Base-by-base conservation (phyloP, 2,113 vertebrate genomes). In the Sceloporus tristichus region DNA sequence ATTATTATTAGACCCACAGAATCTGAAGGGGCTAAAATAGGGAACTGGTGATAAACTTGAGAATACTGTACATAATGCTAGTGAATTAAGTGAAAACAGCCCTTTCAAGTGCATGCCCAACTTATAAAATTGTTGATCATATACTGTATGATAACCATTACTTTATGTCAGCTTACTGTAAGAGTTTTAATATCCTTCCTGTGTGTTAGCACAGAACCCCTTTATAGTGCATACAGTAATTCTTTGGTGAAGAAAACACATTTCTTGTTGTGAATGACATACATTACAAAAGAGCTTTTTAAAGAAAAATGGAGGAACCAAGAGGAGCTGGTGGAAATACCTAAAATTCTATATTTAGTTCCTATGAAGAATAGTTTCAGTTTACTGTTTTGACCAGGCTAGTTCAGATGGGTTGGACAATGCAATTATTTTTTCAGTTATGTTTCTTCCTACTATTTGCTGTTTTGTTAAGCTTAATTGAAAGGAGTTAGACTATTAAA, bases 301-400 rank as follows among this genome's bases (percentile, higher is more conserved):
- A 2, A 84, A 89, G 90, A 87, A 90, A 86, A 86, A 40, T 66
- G 80, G 88, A 94, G 14, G 40, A 92, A 93, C 77, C 74, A 25
- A 59, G 85, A 88, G 89, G 95, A 95, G 87, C 40, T 92, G 68
- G 83, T 77, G 68, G 87, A 56, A 81, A 78, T 94, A 95, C 89
- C 91, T 95, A 88, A 89, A 65, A 9, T 70, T 91, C 89, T 95
- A 92, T 89, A 89, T 94, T 93, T 92, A 94, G 90, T 87, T 87
- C 90, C 90, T 94, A 93, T 89, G 92, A 96, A 93, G 93, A 93
- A 86, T 94, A 95, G 85, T 71, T 92, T 84, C 81, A 87, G 38
- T 92, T 88, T 74, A 90, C 77, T 86, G 66, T 92, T 86, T 74
- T 79, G 85, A 56, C 82, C 92, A 89, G 92, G 83, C 92, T 88